Conservation (phyloP, 2,888 invertebrate genomes). For the Celastrina argiolus region DNA sequence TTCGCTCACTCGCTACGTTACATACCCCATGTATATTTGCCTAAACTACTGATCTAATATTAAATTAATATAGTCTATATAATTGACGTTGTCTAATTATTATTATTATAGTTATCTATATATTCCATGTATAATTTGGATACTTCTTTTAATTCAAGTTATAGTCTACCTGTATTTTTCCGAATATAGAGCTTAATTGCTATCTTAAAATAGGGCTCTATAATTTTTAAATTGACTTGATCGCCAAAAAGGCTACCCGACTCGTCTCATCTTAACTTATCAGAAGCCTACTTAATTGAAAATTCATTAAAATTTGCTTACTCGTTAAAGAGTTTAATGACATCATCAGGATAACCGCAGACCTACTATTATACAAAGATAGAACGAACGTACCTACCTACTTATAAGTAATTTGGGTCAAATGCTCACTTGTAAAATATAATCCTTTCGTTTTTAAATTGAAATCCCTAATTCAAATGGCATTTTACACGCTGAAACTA, state of each 20-base stretch:
- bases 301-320: neutral
- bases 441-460: slow-evolving; percentile 12
- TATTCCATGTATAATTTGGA: no score
- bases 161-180: no score
- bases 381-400: neutral
- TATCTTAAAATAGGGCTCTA: no score
- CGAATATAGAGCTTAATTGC: no score
- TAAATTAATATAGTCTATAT: no score
- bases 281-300: neutral
- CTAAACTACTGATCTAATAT: no score
- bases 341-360: neutral
- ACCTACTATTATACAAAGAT: neutral
- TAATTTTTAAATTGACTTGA: no score
- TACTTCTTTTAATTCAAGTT: no score
- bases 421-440: slow-evolving; percentile 11
- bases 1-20: no score
- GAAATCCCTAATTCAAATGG: neutral
- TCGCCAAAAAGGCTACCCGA: neutral
- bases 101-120: no score
- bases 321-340: neutral
- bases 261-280: neutral
- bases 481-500: neutral
- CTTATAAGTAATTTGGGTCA: slow-evolving; percentile 13
- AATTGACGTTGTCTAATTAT: no score
- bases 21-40: no score